These are phyloP conservation scores for Lacerta viridis DNA, from an alignment of 2,797 vertebrate genomes.

Conservation along the genomic window DNA sequence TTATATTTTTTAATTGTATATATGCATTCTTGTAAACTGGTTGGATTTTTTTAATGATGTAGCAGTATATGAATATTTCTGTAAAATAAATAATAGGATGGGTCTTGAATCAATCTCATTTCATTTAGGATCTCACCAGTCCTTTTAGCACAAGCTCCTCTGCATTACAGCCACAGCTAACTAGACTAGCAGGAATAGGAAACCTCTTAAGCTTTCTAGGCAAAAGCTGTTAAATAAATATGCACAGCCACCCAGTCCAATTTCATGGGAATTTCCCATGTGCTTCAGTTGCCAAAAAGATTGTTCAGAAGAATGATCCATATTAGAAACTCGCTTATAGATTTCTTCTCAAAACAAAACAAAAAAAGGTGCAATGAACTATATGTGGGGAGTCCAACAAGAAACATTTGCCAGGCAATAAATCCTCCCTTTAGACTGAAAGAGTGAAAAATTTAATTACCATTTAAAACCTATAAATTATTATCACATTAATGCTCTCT, in stretches of 20 bases:
- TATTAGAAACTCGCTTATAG: background rate
- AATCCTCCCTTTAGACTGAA: slow-evolving; percentile 48
- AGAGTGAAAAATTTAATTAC: slow-evolving; percentile 25
- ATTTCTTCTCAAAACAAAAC: background rate
- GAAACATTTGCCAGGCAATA: slow-evolving; percentile 9
- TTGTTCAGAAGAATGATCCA: background rate
- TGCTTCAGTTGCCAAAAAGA: background rate
- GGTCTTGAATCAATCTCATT: background rate
- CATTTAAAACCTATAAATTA: slow-evolving; percentile 26
- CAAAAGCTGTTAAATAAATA: background rate
- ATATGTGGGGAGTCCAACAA: background rate
- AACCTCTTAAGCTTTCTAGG: background rate
- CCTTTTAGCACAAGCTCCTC: background rate
- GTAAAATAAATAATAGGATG: background rate
- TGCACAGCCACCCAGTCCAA: background rate
- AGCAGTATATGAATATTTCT: no score
- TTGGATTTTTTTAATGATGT: no score
- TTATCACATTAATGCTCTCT: slow-evolving; percentile 28
- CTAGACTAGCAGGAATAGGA: background rate
- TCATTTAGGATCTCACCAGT: background rate
- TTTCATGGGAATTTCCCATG: slow-evolving; percentile 9
- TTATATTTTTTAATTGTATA: no score
- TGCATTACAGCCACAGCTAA: background rate
- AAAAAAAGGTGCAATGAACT: background rate
- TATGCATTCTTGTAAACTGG: no score